Evolutionary conservation across 1,140 invertebrate genomes (phyloP).

Genomic region (Xylocopa sonorina): DNA sequence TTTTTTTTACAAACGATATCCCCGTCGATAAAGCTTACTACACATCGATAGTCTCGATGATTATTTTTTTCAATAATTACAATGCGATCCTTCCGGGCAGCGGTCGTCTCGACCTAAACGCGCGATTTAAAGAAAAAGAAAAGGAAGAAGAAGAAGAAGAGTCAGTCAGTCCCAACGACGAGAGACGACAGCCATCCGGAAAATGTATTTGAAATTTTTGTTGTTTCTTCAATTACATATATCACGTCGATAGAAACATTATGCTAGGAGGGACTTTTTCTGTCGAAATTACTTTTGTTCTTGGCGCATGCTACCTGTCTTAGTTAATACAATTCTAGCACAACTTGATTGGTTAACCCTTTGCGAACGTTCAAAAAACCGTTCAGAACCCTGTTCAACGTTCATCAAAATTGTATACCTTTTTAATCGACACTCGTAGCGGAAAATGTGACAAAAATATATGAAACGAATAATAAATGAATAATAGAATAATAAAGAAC

Average conservation of each 20-base stretch:
- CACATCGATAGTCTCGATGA: slow-evolving; percentile 37
- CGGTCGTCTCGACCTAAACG: slow-evolving; percentile 14
- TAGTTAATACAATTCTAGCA: slow-evolving; percentile 7
- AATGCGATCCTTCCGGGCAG: slow-evolving; percentile 20
- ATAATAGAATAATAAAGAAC: no score
- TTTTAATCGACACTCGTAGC: no score
- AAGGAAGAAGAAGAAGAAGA: background rate
- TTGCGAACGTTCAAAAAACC: no score
- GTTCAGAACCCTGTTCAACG: no score
- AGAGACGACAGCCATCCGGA: slow-evolving; percentile 33
- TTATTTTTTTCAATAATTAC: slow-evolving; percentile 43
- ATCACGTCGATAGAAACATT: slow-evolving; percentile 41
- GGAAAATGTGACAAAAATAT: no score
- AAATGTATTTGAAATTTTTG: slow-evolving; percentile 1
- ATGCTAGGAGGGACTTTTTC: slow-evolving; percentile 36
- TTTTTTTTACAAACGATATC: slow-evolving; percentile 48
- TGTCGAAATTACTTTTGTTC: slow-evolving; percentile 26
- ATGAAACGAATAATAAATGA: no score
- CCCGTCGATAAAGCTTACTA: slow-evolving; percentile 37
- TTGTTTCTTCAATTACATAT: background rate
- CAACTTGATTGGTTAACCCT: slow-evolving; percentile 38
- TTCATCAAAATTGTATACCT: no score
- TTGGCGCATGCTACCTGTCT: slow-evolving; percentile 9
- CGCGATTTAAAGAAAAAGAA: slow-evolving; percentile 43
- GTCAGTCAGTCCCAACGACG: slow-evolving; percentile 35